These are phyloP conservation scores for Sipha flava DNA, from an alignment of 1,140 invertebrate species.

Conservation along the genomic window DNA sequence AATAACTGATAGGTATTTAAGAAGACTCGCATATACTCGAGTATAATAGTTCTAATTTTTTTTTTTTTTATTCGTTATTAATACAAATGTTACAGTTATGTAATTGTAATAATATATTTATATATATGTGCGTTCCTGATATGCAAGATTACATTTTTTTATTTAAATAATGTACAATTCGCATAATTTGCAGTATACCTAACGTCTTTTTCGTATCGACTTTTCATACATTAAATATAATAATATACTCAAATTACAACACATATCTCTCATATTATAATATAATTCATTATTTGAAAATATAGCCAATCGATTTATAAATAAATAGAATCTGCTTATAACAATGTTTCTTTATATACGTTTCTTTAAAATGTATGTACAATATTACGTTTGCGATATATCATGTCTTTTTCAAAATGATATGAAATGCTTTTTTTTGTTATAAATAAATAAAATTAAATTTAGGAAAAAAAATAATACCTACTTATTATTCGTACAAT, in stretches of 20 bases:
- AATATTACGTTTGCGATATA: not conserved
- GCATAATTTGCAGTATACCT: not conserved
- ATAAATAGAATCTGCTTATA: not conserved
- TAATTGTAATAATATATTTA: too few relatives aligned
- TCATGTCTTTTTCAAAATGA: not conserved
- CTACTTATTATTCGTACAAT: slow-evolving; percentile 27
- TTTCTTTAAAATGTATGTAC: not conserved
- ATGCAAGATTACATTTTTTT: not conserved
- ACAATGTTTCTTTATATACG: not conserved
- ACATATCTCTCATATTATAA: too few relatives aligned
- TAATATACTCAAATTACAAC: not conserved
- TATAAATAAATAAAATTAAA: not conserved
- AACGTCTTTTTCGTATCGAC: not conserved
- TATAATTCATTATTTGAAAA: not conserved
- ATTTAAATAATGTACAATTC: not conserved
- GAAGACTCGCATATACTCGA: too few relatives aligned
- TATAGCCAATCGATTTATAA: not conserved
- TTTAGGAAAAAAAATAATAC: not conserved
- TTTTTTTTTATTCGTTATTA: not conserved
- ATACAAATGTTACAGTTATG: too few relatives aligned
- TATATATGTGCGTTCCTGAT: too few relatives aligned
- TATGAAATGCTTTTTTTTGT: slow-evolving; percentile 10
- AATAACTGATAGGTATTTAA: too few relatives aligned
- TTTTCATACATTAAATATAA: not conserved
- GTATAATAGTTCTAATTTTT: not conserved